A percentile compares a stretch with the other conserved stretches of the same genome.
phyloP scores from a whole-genome alignment of 2,113 vertebrate genomes.

The Tyto alba region DNA sequence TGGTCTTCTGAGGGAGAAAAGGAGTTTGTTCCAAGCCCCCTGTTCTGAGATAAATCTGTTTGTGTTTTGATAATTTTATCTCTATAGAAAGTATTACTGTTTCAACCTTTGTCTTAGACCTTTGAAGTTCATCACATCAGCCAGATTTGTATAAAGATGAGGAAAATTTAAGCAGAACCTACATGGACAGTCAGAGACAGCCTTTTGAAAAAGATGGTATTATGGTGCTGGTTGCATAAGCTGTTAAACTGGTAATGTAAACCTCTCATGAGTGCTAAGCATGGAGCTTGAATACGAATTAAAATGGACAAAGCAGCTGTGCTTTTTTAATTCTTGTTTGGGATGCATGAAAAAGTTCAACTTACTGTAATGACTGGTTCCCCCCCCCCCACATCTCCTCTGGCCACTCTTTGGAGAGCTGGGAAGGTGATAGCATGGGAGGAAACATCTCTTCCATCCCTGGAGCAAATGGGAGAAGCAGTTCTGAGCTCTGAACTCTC shows the following conservation, averaged over 20 bases:
- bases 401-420: background rate
- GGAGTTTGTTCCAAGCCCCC: background rate
- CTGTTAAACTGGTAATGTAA: background rate
- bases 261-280: background rate
- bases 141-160: background rate
- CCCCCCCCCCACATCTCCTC: fast-evolving
- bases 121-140: background rate
- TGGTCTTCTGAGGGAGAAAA: background rate
- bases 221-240: background rate
- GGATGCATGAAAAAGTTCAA: background rate
- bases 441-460: background rate
- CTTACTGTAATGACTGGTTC: background rate
- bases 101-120: background rate
- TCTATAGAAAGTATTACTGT: background rate
- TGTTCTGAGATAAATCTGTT: background rate
- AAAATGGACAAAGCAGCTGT: background rate
- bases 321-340: background rate
- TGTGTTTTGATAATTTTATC: background rate
- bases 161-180: background rate
- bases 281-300: background rate
- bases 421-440: background rate
- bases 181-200: background rate
- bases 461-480: background rate
- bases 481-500: background rate
- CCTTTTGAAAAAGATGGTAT: background rate